Base-by-base conservation (phyloP, 2,888 invertebrate genomes). In the Diaperis boleti region DNA sequence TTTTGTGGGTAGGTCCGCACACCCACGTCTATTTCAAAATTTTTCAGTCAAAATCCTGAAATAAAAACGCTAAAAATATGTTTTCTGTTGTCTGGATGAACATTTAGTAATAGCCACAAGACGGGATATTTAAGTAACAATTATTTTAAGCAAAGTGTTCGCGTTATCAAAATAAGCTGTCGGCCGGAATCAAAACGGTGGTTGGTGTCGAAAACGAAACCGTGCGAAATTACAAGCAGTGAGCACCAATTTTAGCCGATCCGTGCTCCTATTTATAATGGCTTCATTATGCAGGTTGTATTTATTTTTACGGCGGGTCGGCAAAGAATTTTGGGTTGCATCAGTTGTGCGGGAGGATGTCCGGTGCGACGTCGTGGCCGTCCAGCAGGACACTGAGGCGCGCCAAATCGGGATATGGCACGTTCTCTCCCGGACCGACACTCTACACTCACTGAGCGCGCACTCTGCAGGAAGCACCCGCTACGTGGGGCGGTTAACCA, bases 371-470 rank as follows among this genome's bases (percentile, higher is more conserved):
- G 29, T 35, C 29, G 61, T 52, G 37, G 60, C 52, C 54, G 65
- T 57, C 52, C 61, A 66, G 47, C 62, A 49, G 63, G 65, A 55
- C 56, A 67, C 50, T 61, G 64, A 61, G 69, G 70, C 79, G 78
- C 72, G 78, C 80, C 80, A 80, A 79, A 80, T 80, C 74, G 77
- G 80, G 80, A 78, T 72, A 79, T 79, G 78, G 76, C 73, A 73
- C 70, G 64, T 71, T 69, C 67, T 60, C 66, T 67, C 72, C 72
- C 70, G 66, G 72, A 69, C 62, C 69, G 75, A 74, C 72, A 74
- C 74, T 70, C 72, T 72, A 72, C 70, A 74, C 73, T 69, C 73
- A 70, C 72, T 71, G 64, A 66, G 8, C 56, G 61, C 62, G 45
- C 62, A 65, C 57, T 60, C n/a, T n/a, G n/a, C n/a, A n/a, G n/a